A percentile compares a stretch with the other conserved stretches of the same genome.
phyloP scores from a whole-genome alignment of 2,113 vertebrate species.

The Coreoperca whiteheadi region DNA sequence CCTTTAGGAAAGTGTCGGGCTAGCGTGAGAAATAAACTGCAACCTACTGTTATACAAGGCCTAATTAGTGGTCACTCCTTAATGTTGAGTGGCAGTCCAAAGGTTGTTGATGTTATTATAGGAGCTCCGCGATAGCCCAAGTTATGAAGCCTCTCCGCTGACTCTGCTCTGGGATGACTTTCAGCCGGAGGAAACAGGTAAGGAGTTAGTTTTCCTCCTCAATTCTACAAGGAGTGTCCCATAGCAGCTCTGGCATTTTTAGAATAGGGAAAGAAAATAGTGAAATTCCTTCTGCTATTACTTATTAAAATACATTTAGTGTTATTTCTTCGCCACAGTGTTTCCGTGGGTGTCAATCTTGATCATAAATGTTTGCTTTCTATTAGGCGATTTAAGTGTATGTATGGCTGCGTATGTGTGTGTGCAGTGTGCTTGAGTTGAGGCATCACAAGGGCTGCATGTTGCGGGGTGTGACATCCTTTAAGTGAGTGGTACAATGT shows the following conservation, averaged over 20 bases:
- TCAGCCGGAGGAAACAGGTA: conserved; percentile 67
- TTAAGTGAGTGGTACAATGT: conserved; percentile 33
- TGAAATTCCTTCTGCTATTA: conserved; percentile 68
- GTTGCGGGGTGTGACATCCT: conserved; percentile 40
- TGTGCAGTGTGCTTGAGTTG: background rate
- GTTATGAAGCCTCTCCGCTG: conserved; percentile 51
- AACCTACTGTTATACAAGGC: conserved; percentile 66
- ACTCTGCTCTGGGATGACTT: conserved; percentile 48
- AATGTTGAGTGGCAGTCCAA: conserved; percentile 73
- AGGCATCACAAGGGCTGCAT: conserved; percentile 8
- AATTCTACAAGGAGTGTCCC: conserved; percentile 63
- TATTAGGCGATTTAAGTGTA: conserved; percentile 62
- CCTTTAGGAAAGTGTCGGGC: conserved; percentile 43
- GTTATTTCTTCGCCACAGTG: conserved; percentile 62
- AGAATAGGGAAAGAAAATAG: conserved; percentile 69
- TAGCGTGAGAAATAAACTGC: conserved; percentile 74
- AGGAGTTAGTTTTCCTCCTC: conserved; percentile 62
- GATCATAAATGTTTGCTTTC: conserved; percentile 75
- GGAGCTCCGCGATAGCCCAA: conserved; percentile 37
- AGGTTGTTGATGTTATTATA: conserved; percentile 65
- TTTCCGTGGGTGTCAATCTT: conserved; percentile 74
- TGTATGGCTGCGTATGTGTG: conserved; percentile 1
- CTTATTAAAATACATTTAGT: conserved; percentile 76
- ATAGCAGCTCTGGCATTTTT: conserved; percentile 62
- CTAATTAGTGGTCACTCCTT: conserved; percentile 72